Conservation (phyloP, 2,797 vertebrate species). For the Forpus xanthops region DNA sequence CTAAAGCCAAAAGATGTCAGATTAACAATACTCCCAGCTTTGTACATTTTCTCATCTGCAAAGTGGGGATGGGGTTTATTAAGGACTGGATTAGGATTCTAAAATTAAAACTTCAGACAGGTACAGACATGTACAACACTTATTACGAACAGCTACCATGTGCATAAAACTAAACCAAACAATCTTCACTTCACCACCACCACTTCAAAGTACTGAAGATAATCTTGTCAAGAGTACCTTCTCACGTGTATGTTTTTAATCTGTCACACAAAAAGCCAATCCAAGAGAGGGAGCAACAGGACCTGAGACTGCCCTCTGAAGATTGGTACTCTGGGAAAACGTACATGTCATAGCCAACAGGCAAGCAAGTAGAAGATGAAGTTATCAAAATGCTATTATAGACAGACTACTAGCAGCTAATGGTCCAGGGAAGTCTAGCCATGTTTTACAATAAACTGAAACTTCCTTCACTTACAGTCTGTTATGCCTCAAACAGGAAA, state of each 20-base stretch:
- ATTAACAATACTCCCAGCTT: neutral
- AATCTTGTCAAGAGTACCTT: neutral
- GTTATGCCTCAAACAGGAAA: neutral
- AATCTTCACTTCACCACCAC: neutral
- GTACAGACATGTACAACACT: neutral
- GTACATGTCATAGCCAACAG: neutral
- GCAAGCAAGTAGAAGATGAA: neutral
- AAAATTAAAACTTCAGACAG: neutral
- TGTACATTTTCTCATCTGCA: neutral
- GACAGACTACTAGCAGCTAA: neutral
- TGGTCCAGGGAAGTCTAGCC: neutral
- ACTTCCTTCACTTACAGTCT: neutral
- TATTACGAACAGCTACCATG: neutral
- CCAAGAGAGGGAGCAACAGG: neutral
- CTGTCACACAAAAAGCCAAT: neutral
- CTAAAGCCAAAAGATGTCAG: slow-evolving; percentile 10
- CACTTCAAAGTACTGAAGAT: neutral
- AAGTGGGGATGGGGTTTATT: neutral
- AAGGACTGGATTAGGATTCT: neutral
- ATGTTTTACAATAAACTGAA: neutral
- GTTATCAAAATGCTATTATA: slow-evolving; percentile 3
- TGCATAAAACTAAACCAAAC: neutral
- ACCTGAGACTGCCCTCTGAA: neutral
- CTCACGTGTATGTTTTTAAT: neutral
- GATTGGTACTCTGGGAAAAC: neutral